A percentile compares a stretch with the other conserved stretches of the same genome.
Conservation (phyloP, 2,888 invertebrate species). For the Stomorhina lunata region DNA sequence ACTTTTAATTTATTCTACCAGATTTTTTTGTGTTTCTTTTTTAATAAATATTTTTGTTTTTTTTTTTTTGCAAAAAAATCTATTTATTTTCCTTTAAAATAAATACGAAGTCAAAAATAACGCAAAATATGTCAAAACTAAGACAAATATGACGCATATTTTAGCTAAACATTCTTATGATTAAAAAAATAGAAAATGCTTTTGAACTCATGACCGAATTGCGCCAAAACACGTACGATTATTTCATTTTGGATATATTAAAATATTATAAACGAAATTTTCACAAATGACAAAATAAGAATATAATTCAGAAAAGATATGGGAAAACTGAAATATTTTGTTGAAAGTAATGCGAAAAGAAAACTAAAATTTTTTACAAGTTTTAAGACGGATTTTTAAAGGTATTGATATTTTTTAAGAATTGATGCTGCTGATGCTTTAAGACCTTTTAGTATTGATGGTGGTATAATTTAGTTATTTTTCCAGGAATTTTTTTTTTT, state of each 20-base stretch:
- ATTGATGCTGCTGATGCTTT: no score
- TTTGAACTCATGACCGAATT: conserved; percentile 1
- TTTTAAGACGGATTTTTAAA: no score
- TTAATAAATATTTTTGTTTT: not conserved
- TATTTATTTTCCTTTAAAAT: not conserved
- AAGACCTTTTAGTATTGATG: no score
- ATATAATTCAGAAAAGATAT: no score
- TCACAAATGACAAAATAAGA: not conserved
- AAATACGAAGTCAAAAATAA: not conserved
- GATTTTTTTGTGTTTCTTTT: not conserved
- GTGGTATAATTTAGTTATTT: no score
- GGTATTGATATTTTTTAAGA: no score
- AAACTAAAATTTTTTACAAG: no score
- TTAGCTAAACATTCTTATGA: not conserved
- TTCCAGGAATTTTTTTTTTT: no score
- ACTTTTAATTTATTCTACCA: not conserved
- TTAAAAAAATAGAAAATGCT: not conserved
- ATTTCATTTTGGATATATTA: not conserved
- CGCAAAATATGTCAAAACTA: not conserved
- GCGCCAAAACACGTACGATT: not conserved
- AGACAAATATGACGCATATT: conserved; percentile 13
- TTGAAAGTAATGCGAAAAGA: no score
- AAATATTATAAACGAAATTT: not conserved
- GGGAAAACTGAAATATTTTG: no score
- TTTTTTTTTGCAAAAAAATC: not conserved